Conservation (phyloP, 2,113 vertebrate species). For the Nycticebus coucang region DNA sequence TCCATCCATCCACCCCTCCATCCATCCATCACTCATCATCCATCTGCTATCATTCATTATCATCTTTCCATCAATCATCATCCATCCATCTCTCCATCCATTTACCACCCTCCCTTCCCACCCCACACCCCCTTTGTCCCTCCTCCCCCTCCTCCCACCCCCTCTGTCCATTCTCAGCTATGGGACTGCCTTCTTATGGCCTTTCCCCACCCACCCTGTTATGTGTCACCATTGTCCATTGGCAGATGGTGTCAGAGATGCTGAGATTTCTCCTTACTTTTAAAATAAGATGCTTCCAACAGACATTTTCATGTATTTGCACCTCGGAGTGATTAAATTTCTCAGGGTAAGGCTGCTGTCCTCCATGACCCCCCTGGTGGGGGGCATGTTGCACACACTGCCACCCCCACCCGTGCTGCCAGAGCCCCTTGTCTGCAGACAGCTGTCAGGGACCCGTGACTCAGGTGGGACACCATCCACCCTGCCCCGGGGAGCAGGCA, state of each 20-base stretch:
- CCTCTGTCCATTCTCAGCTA: rapidly evolving
- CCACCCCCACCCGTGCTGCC: rapidly evolving
- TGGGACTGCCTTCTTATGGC: too few species aligned
- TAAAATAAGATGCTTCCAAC: not conserved
- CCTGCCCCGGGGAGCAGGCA: rapidly evolving
- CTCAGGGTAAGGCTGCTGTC: rapidly evolving
- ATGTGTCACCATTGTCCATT: rapidly evolving
- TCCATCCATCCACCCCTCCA: too few species aligned
- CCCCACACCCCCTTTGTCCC: rapidly evolving
- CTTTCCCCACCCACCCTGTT: rapidly evolving
- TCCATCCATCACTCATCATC: not conserved
- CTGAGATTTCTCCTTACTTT: not conserved
- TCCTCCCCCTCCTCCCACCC: too few species aligned
- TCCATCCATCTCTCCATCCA: not conserved
- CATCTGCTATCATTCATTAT: too few species aligned
- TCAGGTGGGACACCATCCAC: rapidly evolving
- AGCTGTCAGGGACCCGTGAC: rapidly evolving
- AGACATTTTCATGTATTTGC: not conserved
- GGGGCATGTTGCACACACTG: too few species aligned
- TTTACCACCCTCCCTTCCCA: not conserved
- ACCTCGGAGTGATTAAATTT: not conserved
- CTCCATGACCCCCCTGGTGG: rapidly evolving
- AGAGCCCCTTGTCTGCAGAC: not conserved
- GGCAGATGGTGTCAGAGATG: too few species aligned
- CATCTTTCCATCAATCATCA: not conserved